Evolutionary conservation across 2,797 vertebrate genomes (phyloP).

Genomic region (Chaetophractus vellerosus): DNA sequence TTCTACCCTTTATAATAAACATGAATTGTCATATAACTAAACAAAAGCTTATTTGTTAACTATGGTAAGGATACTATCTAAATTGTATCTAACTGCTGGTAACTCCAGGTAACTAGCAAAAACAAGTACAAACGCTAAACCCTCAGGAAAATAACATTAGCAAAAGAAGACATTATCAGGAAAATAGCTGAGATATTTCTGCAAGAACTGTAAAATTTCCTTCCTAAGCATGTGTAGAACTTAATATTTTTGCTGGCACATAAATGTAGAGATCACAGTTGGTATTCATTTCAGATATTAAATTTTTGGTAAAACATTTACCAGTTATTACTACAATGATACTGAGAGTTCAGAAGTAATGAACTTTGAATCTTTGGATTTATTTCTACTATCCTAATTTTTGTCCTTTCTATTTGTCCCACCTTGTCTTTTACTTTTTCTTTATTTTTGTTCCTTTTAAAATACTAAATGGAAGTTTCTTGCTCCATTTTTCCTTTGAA

Average conservation of each 20-base stretch:
- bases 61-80: not conserved
- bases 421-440: not conserved
- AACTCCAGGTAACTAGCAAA: not conserved
- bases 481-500: not conserved
- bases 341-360: slow-evolving; percentile 5
- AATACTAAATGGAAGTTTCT: not conserved
- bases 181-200: slow-evolving; percentile 34
- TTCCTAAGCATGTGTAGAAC: not conserved
- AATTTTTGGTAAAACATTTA: slow-evolving; percentile 25
- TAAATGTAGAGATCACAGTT: not conserved
- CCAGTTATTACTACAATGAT: not conserved
- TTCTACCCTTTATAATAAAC: not conserved
- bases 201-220: slow-evolving; percentile 10
- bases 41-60: slow-evolving; percentile 4
- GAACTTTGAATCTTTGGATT: not conserved
- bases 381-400: slow-evolving; percentile 7
- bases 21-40: not conserved
- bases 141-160: slow-evolving; percentile 23
- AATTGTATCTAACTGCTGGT: slow-evolving; percentile 17
- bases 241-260: not conserved
- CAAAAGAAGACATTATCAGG: not conserved
- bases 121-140: slow-evolving; percentile 43
- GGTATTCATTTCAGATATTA: slow-evolving; percentile 38
- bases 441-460: slow-evolving; percentile 4
- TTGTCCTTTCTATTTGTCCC: not conserved